Conservation (phyloP, 2,888 invertebrate species). For the Parnassius orleans region DNA sequence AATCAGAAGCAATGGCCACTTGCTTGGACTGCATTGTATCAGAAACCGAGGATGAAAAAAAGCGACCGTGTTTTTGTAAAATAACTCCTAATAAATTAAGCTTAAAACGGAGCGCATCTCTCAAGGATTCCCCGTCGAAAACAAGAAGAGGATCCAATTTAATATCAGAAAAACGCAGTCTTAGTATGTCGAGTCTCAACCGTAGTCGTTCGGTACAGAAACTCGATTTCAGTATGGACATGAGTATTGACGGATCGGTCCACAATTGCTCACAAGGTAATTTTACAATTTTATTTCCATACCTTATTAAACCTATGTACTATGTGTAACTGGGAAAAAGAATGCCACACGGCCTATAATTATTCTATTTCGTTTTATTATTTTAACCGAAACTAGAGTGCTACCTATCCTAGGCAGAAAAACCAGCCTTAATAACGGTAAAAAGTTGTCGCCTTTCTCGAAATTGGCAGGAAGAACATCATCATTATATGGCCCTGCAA, state of each 20-base stretch:
- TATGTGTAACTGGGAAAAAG: no score
- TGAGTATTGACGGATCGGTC: slow-evolving; percentile 74
- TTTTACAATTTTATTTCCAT: no score
- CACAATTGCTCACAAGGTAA: slow-evolving; percentile 65
- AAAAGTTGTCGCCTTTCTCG: no score
- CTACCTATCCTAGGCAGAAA: no score
- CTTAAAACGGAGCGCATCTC: slow-evolving; percentile 59
- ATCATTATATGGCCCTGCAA: no score
- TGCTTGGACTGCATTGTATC: slow-evolving; percentile 61
- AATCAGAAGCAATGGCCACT: slow-evolving; percentile 66
- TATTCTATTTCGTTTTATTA: no score
- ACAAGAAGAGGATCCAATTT: slow-evolving; percentile 53
- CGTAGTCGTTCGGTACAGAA: slow-evolving; percentile 75
- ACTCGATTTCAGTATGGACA: slow-evolving; percentile 77
- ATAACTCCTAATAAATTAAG: slow-evolving; percentile 55
- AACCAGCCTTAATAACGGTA: no score
- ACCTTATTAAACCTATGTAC: no score
- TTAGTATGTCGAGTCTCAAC: slow-evolving; percentile 66
- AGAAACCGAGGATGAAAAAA: slow-evolving; percentile 45
- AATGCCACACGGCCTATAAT: no score
- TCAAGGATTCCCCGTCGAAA: slow-evolving; percentile 62
- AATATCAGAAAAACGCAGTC: slow-evolving; percentile 62
- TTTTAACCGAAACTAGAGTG: no score
- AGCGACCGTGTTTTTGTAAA: slow-evolving; percentile 59
- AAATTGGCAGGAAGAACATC: no score